Evolutionary conservation across 2,888 invertebrate genomes (phyloP), one percentile per base, ranked within the genome.

Genomic region (Branchellion lobata): DNA sequence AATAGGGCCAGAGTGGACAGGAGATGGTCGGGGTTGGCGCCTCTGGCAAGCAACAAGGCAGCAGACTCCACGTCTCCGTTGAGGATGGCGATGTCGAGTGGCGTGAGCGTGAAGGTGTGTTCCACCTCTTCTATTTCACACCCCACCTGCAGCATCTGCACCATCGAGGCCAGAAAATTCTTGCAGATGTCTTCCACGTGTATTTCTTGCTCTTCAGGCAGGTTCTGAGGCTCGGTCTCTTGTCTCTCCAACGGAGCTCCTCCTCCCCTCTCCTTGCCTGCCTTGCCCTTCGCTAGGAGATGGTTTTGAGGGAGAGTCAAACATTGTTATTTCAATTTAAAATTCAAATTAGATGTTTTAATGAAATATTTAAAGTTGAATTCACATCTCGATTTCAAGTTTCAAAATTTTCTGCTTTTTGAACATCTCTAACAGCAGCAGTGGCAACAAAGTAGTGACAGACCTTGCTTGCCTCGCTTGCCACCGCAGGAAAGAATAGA

Each of bases 71-170:
- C 80, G 65, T 83, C 83, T 2, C 83, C 83, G 57, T 82, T 81
- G 51, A 83, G 80, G n/a, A 83, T 82, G 53, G 83, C 83, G 77
- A 83, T 81, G 77, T 83, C 83, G 2, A 83, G 82, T 1, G 83
- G 82, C 14, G 83, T 83, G 82, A 83, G 80, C 24, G 82, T 82
- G 40, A 82, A 83, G 14, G 83, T 81, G 71, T 82, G 79, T 57
- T 83, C 83, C 1, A 79, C 77, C n/a, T 65, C 31, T 68, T 83
- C 81, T 0, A 82, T 79, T 21, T 81, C 76, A 77, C 82, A 82
- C 3, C 82, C 81, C 11, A 81, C 76, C 51, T 83, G 80, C 21
- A 83, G 75, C 51, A 83, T 74, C 79, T 82, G 47, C 5, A 77
- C 65, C 1, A 83, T 18, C 34, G 82, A 81, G 11, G 24, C 34